Percentiles rank a stretch among this genome's conserved stretches.
Evolutionary conservation across 1,140 invertebrate genomes (phyloP).

Genomic region (Mamestra configurata): DNA sequence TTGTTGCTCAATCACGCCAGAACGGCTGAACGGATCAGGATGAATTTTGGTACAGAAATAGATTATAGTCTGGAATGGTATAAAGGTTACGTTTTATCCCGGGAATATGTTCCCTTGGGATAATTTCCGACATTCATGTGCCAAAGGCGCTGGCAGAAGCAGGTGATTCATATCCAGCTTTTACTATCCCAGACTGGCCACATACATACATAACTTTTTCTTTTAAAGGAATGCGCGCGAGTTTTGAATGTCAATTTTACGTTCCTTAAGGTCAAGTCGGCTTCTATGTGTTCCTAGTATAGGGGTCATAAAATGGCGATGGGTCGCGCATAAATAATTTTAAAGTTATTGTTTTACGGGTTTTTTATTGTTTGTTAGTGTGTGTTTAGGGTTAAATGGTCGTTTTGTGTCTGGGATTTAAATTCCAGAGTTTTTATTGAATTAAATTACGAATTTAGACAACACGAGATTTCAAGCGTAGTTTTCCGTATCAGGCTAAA

Average conservation of each 20-base stretch:
- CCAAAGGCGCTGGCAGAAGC: too few relatives aligned
- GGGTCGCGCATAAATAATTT: conserved; percentile 31
- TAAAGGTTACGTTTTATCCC: too few relatives aligned
- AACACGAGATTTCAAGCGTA: background rate
- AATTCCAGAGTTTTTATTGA: background rate
- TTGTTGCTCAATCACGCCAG: too few relatives aligned
- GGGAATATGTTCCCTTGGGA: too few relatives aligned
- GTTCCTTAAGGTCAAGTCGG: conserved; percentile 47
- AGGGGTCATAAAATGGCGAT: conserved; percentile 42
- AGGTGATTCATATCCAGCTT: conserved; percentile 43
- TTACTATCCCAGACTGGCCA: conserved; percentile 13
- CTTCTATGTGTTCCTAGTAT: conserved; percentile 42
- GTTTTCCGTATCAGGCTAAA: too few relatives aligned
- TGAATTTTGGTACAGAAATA: too few relatives aligned
- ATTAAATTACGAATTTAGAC: too few relatives aligned
- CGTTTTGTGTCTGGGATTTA: background rate
- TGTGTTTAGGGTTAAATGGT: conserved; percentile 16
- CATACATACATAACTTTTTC: conserved; percentile 29
- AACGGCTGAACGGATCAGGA: too few relatives aligned
- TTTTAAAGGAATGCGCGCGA: conserved; percentile 62
- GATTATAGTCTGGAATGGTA: too few relatives aligned
- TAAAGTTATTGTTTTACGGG: background rate
- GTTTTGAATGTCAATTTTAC: conserved; percentile 67
- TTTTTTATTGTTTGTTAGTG: conserved; percentile 14
- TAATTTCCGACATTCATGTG: too few relatives aligned